Evolutionary conservation across 1,140 invertebrate genomes (phyloP), one percentile per base, ranked within the genome.

Genomic region (Platyscapa corneri): DNA sequence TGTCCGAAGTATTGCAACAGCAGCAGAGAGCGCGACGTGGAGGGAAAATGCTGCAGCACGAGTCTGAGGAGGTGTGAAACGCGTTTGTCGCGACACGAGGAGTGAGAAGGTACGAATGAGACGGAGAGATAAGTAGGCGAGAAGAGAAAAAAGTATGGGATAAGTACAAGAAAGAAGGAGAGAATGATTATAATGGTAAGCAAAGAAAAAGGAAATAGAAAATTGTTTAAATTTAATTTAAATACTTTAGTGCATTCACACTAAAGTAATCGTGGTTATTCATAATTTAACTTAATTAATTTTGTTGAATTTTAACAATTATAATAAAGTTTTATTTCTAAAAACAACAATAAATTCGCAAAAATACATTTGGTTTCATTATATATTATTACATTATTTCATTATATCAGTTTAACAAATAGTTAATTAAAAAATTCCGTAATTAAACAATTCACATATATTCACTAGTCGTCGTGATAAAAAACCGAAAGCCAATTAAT

Each of bases 151-250:
- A 87, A 87, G 87, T 86, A 86, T 60, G 83, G 85, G 39, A 42
- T 42, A 42, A 27, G 16, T 80, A 82, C 70, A 67, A 42, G 75
- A 70, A 82, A 85, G 6, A 64, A 72, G n/a, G 56, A 65, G 32
- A 77, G 39, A 65, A 79, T 80, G 32, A 86, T 80, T 85, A 82
- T 82, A 88, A 84, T 72, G 67, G 74, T 37, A 70, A 30, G 64
- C 23, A 75, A 64, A 65, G 82, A 78, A 86, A 83, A 83, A 87
- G 80, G 65, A 72, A 86, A 87, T 86, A 32, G 20, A 42, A 86
- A 86, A 88, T 90, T 90, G 87, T 88, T 85, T 81, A 78, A 80
- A 18, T 74, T 85, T 84, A 39, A 75, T 79, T 7, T n/a, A n/a
- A n/a, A n/a, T n/a, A n/a, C n/a, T n/a, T n/a, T n/a, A n/a, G n/a